Conservation (phyloP, 2,797 vertebrate genomes). For the Helicolenus hilgendorfi region DNA sequence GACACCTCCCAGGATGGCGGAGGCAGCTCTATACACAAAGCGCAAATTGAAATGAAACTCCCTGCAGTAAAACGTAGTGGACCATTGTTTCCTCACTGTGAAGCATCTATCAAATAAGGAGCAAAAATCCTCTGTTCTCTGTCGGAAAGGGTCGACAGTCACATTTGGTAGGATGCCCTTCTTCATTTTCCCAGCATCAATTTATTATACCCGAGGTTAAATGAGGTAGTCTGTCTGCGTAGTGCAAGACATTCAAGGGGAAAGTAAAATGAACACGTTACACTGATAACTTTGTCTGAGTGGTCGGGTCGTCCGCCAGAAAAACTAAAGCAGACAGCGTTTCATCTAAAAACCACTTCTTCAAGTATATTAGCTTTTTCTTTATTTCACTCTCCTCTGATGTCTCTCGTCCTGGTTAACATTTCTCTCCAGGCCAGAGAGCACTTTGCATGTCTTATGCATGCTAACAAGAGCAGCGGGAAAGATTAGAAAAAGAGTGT, state of each 20-base stretch:
- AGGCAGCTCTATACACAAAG: constrained; percentile 18
- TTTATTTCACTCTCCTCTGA: constrained; percentile 34
- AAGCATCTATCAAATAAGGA: constrained; percentile 15
- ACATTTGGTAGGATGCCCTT: constrained; percentile 28
- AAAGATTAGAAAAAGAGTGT: not conserved
- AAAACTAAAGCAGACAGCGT: not conserved
- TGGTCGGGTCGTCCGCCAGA: not conserved
- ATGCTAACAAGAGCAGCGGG: constrained; percentile 33
- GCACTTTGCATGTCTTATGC: constrained; percentile 28
- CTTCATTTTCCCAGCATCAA: constrained; percentile 28
- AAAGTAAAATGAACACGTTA: constrained; percentile 23
- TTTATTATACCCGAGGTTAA: constrained; percentile 42
- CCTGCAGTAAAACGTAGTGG: constrained; percentile 31
- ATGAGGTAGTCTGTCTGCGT: constrained; percentile 27
- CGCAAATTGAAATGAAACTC: constrained; percentile 46
- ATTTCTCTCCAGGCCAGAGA: constrained; percentile 34
- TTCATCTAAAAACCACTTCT: constrained; percentile 11
- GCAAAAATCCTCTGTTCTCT: constrained; percentile 17
- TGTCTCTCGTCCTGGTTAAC: constrained; percentile 36
- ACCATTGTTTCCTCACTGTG: constrained; percentile 30
- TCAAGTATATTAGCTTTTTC: constrained; percentile 31
- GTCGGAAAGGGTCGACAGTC: not conserved
- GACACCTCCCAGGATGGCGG: constrained; percentile 37
- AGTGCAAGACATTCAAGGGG: constrained; percentile 48
- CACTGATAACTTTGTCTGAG: constrained; percentile 34